These are phyloP conservation scores for Augochlorella aurata DNA, from an alignment of 2,888 invertebrate genomes.

Conservation along the genomic window DNA sequence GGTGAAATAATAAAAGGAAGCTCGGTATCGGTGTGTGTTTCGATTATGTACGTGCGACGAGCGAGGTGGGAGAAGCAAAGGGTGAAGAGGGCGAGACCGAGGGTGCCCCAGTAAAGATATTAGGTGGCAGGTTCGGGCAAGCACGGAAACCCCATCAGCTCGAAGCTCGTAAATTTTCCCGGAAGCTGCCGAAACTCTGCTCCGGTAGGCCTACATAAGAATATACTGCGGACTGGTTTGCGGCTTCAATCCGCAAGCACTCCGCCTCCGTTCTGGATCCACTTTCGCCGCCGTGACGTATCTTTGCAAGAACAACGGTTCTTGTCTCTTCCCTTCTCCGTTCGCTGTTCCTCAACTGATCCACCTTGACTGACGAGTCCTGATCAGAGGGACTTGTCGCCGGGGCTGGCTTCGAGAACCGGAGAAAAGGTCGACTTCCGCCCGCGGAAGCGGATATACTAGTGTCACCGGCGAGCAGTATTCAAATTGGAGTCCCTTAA, in stretches of 20 bases:
- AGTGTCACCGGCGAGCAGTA: slow-evolving; percentile 13
- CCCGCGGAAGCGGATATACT: slow-evolving; percentile 1
- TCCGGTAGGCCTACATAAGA: slow-evolving; percentile 76
- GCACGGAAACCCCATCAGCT: slow-evolving; percentile 81
- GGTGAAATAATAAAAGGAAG: slow-evolving; percentile 43
- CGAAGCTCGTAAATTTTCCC: slow-evolving; percentile 78
- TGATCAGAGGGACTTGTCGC: slow-evolving; percentile 42
- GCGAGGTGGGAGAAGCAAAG: slow-evolving; percentile 14
- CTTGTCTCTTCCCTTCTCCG: slow-evolving; percentile 25
- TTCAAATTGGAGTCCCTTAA: slow-evolving; percentile 5
- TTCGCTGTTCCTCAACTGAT: slow-evolving; percentile 36
- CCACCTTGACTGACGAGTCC: slow-evolving; percentile 45
- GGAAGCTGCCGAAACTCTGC: slow-evolving; percentile 75
- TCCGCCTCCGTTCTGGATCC: slow-evolving; percentile 48
- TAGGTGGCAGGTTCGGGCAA: slow-evolving; percentile 74
- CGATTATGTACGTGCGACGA: slow-evolving; percentile 49
- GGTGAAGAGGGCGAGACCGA: slow-evolving; percentile 65
- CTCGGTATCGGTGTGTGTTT: slow-evolving; percentile 35
- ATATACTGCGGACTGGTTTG: slow-evolving; percentile 74
- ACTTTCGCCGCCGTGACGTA: slow-evolving; percentile 37
- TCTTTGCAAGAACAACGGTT: slow-evolving; percentile 19
- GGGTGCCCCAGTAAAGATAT: slow-evolving; percentile 77
- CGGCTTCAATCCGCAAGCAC: slow-evolving; percentile 73
- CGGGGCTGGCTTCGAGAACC: slow-evolving; percentile 2
- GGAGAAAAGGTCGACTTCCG: slow-evolving; percentile 15